These are phyloP conservation scores for Engraulis encrasicolus DNA, from an alignment of 2,113 vertebrate species.

Conservation along the genomic window DNA sequence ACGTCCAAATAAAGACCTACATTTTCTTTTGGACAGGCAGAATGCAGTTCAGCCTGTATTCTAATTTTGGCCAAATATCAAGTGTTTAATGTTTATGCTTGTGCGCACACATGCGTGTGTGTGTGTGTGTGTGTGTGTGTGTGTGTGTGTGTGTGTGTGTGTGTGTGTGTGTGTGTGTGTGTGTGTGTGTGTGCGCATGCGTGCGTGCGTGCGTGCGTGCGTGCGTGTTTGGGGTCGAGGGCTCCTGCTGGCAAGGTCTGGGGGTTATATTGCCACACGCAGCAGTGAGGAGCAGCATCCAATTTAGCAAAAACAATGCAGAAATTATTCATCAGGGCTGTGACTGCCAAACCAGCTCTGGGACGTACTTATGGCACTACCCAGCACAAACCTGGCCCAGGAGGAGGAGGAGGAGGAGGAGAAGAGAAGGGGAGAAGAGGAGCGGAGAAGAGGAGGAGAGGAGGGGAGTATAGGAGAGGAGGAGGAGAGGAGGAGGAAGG, in stretches of 20 bases:
- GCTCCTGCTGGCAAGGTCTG: conserved; percentile 37
- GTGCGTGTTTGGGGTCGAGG: conserved; percentile 39
- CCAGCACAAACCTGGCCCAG: too few relatives aligned
- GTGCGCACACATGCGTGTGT: conserved; percentile 33
- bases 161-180: conserved; percentile 37
- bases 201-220: conserved; percentile 22
- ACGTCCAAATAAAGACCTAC: background rate
- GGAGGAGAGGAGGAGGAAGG: too few relatives aligned
- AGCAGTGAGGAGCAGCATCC: conserved; percentile 52
- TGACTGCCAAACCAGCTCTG: conserved; percentile 69
- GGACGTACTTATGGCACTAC: conserved; percentile 62
- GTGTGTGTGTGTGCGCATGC: conserved; percentile 30
- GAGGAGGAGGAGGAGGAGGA: too few relatives aligned
- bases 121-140: conserved; percentile 36
- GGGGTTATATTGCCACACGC: conserved; percentile 33
- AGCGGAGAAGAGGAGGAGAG: too few relatives aligned
- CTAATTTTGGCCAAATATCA: background rate
- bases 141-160: conserved; percentile 27
- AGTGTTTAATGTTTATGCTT: background rate
- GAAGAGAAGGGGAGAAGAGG: too few relatives aligned
- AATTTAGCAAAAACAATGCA: conserved; percentile 75
- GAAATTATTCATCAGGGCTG: conserved; percentile 72
- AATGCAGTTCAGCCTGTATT: background rate
- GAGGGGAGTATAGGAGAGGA: too few relatives aligned
- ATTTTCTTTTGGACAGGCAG: background rate